Base-by-base conservation (phyloP, 2,797 vertebrate species). In the Rallus crepitans region DNA sequence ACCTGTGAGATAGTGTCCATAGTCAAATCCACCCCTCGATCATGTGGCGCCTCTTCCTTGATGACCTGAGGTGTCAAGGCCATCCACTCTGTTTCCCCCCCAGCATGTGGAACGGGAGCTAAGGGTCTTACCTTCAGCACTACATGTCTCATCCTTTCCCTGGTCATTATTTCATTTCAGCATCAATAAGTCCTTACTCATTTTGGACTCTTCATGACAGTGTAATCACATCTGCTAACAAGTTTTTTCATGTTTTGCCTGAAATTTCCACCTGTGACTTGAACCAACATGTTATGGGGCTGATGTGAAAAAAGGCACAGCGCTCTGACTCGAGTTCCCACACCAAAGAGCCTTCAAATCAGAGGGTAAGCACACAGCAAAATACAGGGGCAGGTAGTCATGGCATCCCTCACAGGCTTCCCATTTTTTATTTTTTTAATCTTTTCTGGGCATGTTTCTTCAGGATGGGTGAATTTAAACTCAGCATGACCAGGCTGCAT, bases 71-170 rank as follows among this genome's bases (percentile, higher is more conserved):
- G 39, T 40, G 39, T 40, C 39, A 40, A 40, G 39, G 39, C 39
- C 5, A 7, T 21, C 56, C 33, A 55, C 39, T 20, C 30, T 9
- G 37, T 42, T 14, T 50, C 48, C 28, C 4, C 59, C 9, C 30
- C 1, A 1, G 39, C n/a, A 33, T 6, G 1, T 28, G 6, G 25
- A 60, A 23, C 9, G 5, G 40, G 28, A 13, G 40, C 33, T 7
- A 13, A 25, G 0, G 7, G 23, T 12, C 31, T 57, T 35, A 30
- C 4, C 11, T 52, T 15, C 50, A 27, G 48, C 48, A 25, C 23
- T 24, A 48, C 48, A 48, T 11, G 13, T 23, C 48, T 25, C 25
- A 27, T 24, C 48, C 48, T 27, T 24, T 19, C 21, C 35, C 42
- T 5, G 30, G 24, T 30, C 40, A 4, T 12, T 11, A 2, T 17